These are phyloP conservation scores for Holothuria scabra DNA, from an alignment of 53 echinoderm and acorn worm genomes.

Conservation along the genomic window DNA sequence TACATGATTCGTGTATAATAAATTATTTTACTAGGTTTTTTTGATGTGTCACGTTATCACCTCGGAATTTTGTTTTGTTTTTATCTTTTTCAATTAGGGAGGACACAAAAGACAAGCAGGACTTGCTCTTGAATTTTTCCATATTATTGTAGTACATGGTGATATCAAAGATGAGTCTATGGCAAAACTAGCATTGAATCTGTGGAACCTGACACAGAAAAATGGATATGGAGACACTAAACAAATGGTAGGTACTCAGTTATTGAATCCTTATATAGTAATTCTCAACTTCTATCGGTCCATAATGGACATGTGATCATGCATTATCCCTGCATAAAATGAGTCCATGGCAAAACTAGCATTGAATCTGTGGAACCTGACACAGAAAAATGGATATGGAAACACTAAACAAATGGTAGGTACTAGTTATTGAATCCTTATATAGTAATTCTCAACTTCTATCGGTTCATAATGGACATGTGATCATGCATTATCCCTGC, in stretches of 20 bases:
- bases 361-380: no score
- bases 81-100: slow-evolving; percentile 29
- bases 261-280: no score
- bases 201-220: slow-evolving; percentile 98
- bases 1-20: no score
- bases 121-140: slow-evolving; percentile 83
- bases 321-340: no score
- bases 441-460: no score
- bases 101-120: slow-evolving; percentile 88
- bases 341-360: no score
- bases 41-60: neutral
- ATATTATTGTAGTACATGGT: slow-evolving; percentile 79
- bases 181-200: slow-evolving; percentile 80
- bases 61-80: neutral
- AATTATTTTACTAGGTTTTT: slow-evolving; percentile 3
- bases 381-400: neutral
- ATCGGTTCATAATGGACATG: no score
- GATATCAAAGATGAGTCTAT: slow-evolving; percentile 74
- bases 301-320: no score
- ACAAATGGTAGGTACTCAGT: slow-evolving; percentile 80
- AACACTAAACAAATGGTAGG: no score
- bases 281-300: no score
- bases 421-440: no score
- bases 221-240: slow-evolving; percentile 93
- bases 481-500: no score